Base-by-base conservation (phyloP, 2,797 vertebrate genomes). In the Melanotaenia pygmaea region DNA sequence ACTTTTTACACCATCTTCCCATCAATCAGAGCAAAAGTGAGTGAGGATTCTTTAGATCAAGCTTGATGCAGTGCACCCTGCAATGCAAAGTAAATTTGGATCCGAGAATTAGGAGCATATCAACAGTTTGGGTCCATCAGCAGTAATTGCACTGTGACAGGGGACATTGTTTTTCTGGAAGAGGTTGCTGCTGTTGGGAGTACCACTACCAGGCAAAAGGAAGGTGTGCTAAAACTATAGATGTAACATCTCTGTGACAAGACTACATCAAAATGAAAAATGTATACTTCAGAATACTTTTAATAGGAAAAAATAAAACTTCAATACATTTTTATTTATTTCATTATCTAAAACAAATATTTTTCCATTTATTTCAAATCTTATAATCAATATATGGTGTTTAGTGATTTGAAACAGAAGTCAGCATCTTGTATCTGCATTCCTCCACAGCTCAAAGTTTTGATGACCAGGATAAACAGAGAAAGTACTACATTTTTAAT, bases 391-490 rank as follows among this genome's bases (percentile, higher is more conserved):
- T 34, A 50, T 45, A 13, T 47, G 10, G 1, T 61, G 10, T 64
- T 58, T 3, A 22, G 6, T 30, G 5, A 57, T 65, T 50, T 45
- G 37, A 32, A 35, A 14, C 53, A 8, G 12, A 59, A 18, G 6
- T 64, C 20, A 66, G 50, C 67, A 67, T 60, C 59, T 75, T 13
- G 67, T 30, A 43, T 80, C 57, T 53, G 67, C 51, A 32, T 80
- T 70, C 57, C 65, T 65, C 45, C 65, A 56, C 54, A 57, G 59
- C 64, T 47, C 61, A 3, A 60, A 66, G 54, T 72, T 73, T 64
- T 71, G 74, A 77, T 86, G 70, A 73, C 77, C 64, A 65, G 85
- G 86, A 93, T 90, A 93, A 93, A 93, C 89, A 90, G 79, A 84
- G 65, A 34, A 72, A 80, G 78, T 63, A 79, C 63, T 80, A 45